A percentile compares a stretch with the other conserved stretches of the same genome.
Evolutionary conservation across 2,797 vertebrate genomes (phyloP).

Genomic region (Cynodonichthys magdalenae): DNA sequence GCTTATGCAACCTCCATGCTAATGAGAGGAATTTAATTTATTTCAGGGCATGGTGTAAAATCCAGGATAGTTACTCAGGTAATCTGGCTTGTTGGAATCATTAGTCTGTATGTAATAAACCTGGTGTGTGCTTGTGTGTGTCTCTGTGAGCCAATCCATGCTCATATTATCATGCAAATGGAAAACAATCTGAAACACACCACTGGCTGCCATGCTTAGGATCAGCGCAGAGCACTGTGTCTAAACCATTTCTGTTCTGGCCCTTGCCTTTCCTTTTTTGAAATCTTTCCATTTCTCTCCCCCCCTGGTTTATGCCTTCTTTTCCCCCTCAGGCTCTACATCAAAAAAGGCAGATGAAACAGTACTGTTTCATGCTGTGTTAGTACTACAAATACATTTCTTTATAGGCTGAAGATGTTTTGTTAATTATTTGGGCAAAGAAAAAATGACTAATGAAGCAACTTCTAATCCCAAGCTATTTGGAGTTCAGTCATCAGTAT

Average conservation of each 20-base stretch:
- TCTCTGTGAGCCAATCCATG: conserved; percentile 39
- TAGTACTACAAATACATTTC: conserved; percentile 23
- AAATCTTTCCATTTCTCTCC: conserved; percentile 37
- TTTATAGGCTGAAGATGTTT: conserved; percentile 28
- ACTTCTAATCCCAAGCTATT: conserved; percentile 70
- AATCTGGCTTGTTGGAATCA: conserved; percentile 66
- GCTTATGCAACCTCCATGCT: conserved; percentile 66
- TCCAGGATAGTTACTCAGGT: conserved; percentile 56
- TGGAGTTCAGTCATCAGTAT: conserved; percentile 76
- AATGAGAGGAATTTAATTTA: conserved; percentile 62
- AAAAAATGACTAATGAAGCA: conserved; percentile 75
- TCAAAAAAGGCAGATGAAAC: conserved; percentile 49
- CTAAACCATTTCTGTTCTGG: conserved; percentile 61
- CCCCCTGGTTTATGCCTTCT: conserved; percentile 23
- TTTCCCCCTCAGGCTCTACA: conserved; percentile 28
- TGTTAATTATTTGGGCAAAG: conserved; percentile 73
- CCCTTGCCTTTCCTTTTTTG: conserved; percentile 20
- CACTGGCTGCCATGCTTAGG: conserved; percentile 64
- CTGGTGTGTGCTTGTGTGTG: conserved; percentile 26
- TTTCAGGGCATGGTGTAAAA: conserved; percentile 58
- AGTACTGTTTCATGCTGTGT: conserved; percentile 5
- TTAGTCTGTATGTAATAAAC: conserved; percentile 50
- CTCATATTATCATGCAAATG: conserved; percentile 78
- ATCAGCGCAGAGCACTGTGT: conserved; percentile 66
- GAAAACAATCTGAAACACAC: conserved; percentile 71